Conservation (phyloP, 92 coral and sea anemone genomes). For the Muricea muricata region DNA sequence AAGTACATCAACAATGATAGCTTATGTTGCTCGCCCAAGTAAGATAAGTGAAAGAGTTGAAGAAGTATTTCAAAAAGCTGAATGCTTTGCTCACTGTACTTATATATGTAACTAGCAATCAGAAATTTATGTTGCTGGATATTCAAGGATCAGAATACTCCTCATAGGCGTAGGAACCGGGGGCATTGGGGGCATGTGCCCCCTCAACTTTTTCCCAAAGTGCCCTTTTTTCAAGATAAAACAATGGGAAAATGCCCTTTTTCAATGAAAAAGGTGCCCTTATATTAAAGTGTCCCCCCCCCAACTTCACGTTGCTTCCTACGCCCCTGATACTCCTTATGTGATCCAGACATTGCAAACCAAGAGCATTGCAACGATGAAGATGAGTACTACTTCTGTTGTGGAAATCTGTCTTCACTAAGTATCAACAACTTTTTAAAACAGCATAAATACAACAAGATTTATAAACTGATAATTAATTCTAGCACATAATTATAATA, state of each 20-base stretch:
- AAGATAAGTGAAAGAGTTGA: slow-evolving; percentile 49
- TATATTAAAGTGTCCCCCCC: too few relatives aligned
- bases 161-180: too few relatives aligned
- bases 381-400: slow-evolving; percentile 67
- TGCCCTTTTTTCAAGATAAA: too few relatives aligned
- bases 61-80: slow-evolving; percentile 70
- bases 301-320: too few relatives aligned
- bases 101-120: slow-evolving; percentile 35
- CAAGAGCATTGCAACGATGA: slow-evolving; percentile 47
- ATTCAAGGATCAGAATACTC: slow-evolving; percentile 76
- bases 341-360: slow-evolving; percentile 76
- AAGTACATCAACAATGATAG: slow-evolving; percentile 74
- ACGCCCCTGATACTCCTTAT: too few relatives aligned
- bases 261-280: too few relatives aligned
- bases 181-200: too few relatives aligned
- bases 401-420: slow-evolving; percentile 70
- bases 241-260: too few relatives aligned
- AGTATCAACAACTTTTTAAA: slow-evolving; percentile 64
- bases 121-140: slow-evolving; percentile 69
- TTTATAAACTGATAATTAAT: slow-evolving; percentile 61
- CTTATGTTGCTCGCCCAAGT: slow-evolving; percentile 43
- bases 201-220: too few relatives aligned
- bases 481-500: not conserved
- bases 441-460: slow-evolving; percentile 64
- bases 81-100: slow-evolving; percentile 67